Evolutionary conservation across 2,797 vertebrate species (phyloP).

Genomic region (Platyrinchus mystaceus): DNA sequence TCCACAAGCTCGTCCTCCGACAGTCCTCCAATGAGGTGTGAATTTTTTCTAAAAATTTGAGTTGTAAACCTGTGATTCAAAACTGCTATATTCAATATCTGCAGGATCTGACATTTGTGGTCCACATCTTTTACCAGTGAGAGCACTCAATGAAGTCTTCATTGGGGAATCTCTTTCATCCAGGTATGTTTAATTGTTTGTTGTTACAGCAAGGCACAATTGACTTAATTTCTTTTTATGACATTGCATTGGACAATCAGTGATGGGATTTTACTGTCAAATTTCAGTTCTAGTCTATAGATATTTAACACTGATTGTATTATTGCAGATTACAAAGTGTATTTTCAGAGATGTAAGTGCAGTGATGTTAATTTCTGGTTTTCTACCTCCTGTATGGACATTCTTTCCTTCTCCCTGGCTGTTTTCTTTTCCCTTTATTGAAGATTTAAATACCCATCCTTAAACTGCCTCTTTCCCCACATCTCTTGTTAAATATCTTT

Average conservation of each 20-base stretch:
- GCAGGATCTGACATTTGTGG: conserved; percentile 73
- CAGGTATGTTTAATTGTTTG: conserved; percentile 79
- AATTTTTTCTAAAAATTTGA: neutral
- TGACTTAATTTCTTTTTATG: neutral
- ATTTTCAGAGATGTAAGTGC: neutral
- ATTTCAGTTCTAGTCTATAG: neutral
- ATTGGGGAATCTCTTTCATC: conserved; percentile 97
- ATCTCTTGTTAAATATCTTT: neutral
- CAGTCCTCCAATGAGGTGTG: neutral
- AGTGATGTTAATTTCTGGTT: neutral
- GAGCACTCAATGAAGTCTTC: conserved; percentile 96
- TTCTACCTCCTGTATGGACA: neutral
- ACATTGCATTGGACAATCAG: neutral
- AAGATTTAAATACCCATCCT: neutral
- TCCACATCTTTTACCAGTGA: conserved; percentile 88
- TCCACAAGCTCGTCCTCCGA: no score
- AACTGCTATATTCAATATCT: neutral
- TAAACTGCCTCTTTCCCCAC: neutral
- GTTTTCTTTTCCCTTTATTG: neutral
- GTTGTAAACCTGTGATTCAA: neutral
- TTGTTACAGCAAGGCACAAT: neutral
- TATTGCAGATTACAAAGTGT: neutral
- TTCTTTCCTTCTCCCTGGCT: neutral
- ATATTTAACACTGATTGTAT: neutral
- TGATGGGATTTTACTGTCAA: neutral